Base-by-base conservation (phyloP, 2,888 invertebrate species). In the Drosophila picticornis region DNA sequence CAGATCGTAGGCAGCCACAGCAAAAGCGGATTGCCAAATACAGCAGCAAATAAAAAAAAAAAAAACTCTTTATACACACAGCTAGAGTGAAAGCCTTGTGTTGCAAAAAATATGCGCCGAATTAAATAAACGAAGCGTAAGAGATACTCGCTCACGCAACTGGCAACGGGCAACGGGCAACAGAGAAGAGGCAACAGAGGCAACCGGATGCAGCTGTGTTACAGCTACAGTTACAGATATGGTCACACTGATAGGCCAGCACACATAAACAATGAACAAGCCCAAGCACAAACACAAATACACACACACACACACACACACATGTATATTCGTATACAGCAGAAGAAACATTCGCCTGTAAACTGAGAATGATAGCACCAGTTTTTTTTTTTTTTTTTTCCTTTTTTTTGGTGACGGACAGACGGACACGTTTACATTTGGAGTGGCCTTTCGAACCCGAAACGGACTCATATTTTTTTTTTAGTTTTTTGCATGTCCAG, bases 41-140 rank as follows among this genome's bases (percentile, higher is more conserved):
- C 56, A 66, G 60, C 53, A 73, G 0, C 40, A 16, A 34, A 34
- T 48, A 77, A 64, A 79, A 68, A 57, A 22, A n/a, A n/a, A n/a
- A n/a, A n/a, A 56, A n/a, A 2, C 55, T 31, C 31, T 27, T 27
- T n/a, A 55, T 13, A 50, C 16, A 65, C 25, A 31, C 48, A 38
- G 46, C 46, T 22, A 48, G 51, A 72, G 19, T 34, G 22, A 73
- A 56, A 48, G 58, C 27, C 38, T 40, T 40, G 56, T 27, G 38
- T 22, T 22, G 38, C 61, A 67, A 84, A 79, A 87, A 84, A 70
- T 75, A 63, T 66, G 73, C 70, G 65, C 67, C 70, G 81, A 80
- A 89, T 84, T 84, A 89, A 85, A 86, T 86, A 89, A 86, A 72
- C 89, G 85, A 84, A 87, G 85, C 88, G 87, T 82, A 84, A 87